These are phyloP conservation scores for Nasalis larvatus DNA, from an alignment of 2,113 vertebrate species.

Conservation along the genomic window DNA sequence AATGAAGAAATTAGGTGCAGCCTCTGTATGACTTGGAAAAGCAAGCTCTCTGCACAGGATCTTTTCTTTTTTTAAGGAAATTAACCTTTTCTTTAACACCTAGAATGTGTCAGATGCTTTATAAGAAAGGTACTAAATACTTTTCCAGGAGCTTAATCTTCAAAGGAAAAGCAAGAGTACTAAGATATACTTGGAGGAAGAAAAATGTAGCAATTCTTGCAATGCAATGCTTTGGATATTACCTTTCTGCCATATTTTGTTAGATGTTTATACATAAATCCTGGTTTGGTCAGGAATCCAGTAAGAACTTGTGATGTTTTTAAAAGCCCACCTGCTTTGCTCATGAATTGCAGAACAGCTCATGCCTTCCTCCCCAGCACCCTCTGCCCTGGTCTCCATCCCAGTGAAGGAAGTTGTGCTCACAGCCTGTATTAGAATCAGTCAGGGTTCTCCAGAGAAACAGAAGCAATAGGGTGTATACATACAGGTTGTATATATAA, in stretches of 20 bases:
- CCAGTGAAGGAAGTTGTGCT: not conserved
- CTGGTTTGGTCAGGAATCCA: conserved; percentile 27
- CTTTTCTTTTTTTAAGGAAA: conserved; percentile 37
- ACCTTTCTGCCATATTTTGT: not conserved
- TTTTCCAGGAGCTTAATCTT: conserved; percentile 4
- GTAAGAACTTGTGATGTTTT: not conserved
- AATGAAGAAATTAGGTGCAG: conserved; percentile 60
- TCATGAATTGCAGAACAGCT: not conserved
- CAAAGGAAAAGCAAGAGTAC: conserved; percentile 27
- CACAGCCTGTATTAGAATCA: not conserved
- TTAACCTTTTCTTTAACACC: conserved; percentile 70
- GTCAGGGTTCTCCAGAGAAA: not conserved
- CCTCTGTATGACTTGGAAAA: conserved; percentile 16
- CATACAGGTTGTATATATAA: not conserved
- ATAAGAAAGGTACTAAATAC: conserved; percentile 57
- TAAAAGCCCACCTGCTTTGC: not conserved
- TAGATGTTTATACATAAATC: not conserved
- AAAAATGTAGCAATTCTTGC: not conserved
- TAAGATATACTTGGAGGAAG: not conserved
- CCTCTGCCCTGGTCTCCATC: not conserved
- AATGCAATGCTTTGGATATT: conserved; percentile 4
- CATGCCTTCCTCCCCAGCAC: not conserved
- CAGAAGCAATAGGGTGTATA: not conserved
- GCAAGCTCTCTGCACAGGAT: not conserved
- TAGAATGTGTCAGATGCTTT: conserved; percentile 53